Evolutionary conservation across 2,113 vertebrate genomes (phyloP).

Genomic region (Gorilla gorilla): DNA sequence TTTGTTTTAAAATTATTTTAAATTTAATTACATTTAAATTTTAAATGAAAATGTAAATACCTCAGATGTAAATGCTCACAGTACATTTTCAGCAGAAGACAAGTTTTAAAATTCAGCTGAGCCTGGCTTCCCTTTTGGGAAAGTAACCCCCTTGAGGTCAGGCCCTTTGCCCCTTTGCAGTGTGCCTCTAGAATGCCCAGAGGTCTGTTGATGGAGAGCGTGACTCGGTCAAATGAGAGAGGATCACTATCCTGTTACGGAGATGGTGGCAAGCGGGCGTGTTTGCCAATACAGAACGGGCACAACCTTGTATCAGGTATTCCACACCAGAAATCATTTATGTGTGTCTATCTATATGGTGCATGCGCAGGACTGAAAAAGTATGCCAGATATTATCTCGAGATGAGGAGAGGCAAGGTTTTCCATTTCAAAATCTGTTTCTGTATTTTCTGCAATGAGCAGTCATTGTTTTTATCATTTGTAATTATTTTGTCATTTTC

Average conservation of each 20-base stretch:
- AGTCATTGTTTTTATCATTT: too few species aligned
- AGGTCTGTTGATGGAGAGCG: fast-evolving
- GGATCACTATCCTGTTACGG: fast-evolving
- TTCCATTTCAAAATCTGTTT: neutral
- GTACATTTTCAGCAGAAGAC: neutral
- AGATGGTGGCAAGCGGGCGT: fast-evolving
- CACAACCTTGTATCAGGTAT: fast-evolving
- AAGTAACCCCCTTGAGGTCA: neutral
- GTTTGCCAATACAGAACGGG: fast-evolving
- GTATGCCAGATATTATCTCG: fast-evolving
- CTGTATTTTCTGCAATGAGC: neutral
- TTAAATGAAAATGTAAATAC: neutral
- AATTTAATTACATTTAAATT: neutral
- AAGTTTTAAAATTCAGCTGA: neutral
- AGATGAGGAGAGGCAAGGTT: fast-evolving
- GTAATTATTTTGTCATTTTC: neutral
- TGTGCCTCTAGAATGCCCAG: fast-evolving
- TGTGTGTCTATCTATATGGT: fast-evolving
- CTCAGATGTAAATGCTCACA: neutral
- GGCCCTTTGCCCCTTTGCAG: fast-evolving
- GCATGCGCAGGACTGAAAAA: too few species aligned
- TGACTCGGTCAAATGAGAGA: fast-evolving
- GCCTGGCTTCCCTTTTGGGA: neutral
- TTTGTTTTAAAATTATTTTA: neutral
- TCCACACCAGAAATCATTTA: fast-evolving